phyloP scores from a whole-genome alignment of 2,797 vertebrate species.

The Setipinna tenuifilis region DNA sequence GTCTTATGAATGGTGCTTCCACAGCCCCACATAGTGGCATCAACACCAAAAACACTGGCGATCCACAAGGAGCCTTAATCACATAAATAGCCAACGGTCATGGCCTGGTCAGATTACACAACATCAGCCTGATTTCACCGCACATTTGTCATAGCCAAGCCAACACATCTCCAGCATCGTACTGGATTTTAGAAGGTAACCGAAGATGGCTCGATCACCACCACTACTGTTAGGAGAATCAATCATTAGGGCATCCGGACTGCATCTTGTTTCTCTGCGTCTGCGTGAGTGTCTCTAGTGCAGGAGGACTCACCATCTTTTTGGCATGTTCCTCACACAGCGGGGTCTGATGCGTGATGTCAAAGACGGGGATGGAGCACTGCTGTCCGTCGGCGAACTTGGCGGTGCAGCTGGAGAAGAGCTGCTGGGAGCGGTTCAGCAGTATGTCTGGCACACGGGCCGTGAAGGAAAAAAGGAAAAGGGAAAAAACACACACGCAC shows the following conservation, averaged over 20 bases:
- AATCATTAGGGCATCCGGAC: background rate
- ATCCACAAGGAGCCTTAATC: too few relatives aligned
- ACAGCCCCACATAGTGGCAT: too few relatives aligned
- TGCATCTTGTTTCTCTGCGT: background rate
- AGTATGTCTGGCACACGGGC: conserved; percentile 85
- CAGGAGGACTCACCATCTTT: conserved; percentile 89
- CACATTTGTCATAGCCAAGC: too few relatives aligned
- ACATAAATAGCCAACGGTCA: too few relatives aligned
- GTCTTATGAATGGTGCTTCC: too few relatives aligned
- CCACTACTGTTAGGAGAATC: background rate
- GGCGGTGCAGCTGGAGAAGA: conserved; percentile 98
- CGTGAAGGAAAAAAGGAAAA: too few relatives aligned
- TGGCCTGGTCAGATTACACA: too few relatives aligned
- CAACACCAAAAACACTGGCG: too few relatives aligned
- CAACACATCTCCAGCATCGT: too few relatives aligned
- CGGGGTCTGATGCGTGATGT: conserved; percentile 98
- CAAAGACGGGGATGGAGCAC: conserved; percentile 97
- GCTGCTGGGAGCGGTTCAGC: conserved; percentile 96
- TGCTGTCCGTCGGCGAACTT: conserved; percentile 98
- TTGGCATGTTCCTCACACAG: conserved; percentile 99
- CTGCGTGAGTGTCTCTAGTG: background rate
- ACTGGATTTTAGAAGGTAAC: too few relatives aligned
- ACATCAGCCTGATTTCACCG: too few relatives aligned
- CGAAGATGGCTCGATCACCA: too few relatives aligned
- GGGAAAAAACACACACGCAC: conserved; percentile 51